Evolutionary conservation across 2,113 vertebrate genomes (phyloP).

Genomic region (Neolamprologus sp.): DNA sequence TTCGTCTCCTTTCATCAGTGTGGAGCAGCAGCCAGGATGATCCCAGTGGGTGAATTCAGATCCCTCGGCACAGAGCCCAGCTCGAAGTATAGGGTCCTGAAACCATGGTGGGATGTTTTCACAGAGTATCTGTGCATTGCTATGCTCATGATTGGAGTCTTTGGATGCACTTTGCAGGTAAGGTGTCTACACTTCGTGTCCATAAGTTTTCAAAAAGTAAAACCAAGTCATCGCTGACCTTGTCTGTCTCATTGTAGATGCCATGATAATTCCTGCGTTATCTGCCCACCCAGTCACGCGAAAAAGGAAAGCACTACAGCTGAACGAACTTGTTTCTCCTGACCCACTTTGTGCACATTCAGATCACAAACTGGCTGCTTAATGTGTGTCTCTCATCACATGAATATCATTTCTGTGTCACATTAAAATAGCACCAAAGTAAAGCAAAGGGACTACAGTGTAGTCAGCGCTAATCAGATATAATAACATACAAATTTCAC

Average conservation of each 20-base stretch:
- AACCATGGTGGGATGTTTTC: conserved; percentile 92
- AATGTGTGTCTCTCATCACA: conserved; percentile 3
- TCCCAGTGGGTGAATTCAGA: conserved; percentile 83
- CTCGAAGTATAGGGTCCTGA: conserved; percentile 79
- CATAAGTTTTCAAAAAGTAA: background rate
- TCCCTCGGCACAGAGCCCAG: conserved; percentile 75
- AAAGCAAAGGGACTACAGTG: background rate
- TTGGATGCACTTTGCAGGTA: conserved; percentile 87
- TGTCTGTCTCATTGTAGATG: background rate
- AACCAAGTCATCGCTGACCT: background rate
- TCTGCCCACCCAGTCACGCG: background rate
- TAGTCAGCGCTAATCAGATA: background rate
- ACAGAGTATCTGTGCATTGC: conserved; percentile 82
- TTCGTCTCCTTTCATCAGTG: background rate
- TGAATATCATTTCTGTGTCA: conserved; percentile 5
- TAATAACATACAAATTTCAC: background rate
- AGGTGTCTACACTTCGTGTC: background rate
- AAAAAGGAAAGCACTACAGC: background rate
- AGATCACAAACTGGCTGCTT: conserved; percentile 14
- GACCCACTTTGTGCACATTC: conserved; percentile 10
- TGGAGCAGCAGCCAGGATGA: conserved; percentile 70
- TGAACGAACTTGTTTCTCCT: background rate
- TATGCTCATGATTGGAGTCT: conserved; percentile 91
- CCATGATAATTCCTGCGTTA: background rate
- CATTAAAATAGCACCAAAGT: conserved; percentile 1